phyloP scores from a whole-genome alignment of 2,113 vertebrate genomes.

The Notothenia coriiceps region DNA sequence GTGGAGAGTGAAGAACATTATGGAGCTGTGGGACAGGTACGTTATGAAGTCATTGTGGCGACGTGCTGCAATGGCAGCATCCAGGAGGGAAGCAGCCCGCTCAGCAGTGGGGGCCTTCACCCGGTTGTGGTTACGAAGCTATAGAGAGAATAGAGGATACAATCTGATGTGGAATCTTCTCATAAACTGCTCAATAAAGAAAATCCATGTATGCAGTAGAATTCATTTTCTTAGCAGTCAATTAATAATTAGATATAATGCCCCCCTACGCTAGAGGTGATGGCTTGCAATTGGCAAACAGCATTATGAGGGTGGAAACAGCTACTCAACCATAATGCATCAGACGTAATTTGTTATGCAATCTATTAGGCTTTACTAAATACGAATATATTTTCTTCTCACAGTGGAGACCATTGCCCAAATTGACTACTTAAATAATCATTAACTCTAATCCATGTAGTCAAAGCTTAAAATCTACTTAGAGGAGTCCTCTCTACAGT shows the following conservation, averaged over 20 bases:
- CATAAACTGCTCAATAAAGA: neutral
- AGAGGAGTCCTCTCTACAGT: neutral
- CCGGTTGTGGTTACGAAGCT: constrained; percentile 96
- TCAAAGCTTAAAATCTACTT: neutral
- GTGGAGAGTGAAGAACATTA: constrained; percentile 98
- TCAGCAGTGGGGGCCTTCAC: constrained; percentile 93
- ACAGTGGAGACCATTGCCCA: constrained; percentile 4
- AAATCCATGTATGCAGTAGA: neutral
- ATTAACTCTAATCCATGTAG: neutral
- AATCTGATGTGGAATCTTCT: neutral
- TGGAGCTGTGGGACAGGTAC: constrained; percentile 88
- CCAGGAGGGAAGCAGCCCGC: constrained; percentile 94
- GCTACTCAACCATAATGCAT: constrained; percentile 26
- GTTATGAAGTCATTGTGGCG: constrained; percentile 82
- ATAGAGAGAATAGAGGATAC: constrained; percentile 3
- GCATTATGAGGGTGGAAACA: constrained; percentile 14
- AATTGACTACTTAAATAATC: neutral
- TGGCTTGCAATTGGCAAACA: neutral
- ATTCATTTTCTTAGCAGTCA: neutral
- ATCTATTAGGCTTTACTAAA: constrained; percentile 23
- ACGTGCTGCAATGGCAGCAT: constrained; percentile 89
- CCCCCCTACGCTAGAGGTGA: neutral
- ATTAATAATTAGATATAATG: neutral
- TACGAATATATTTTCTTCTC: constrained; percentile 16
- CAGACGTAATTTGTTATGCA: constrained; percentile 21